phyloP scores from a whole-genome alignment of 2,888 invertebrate species.

The Neoaliturus tenellus region DNA sequence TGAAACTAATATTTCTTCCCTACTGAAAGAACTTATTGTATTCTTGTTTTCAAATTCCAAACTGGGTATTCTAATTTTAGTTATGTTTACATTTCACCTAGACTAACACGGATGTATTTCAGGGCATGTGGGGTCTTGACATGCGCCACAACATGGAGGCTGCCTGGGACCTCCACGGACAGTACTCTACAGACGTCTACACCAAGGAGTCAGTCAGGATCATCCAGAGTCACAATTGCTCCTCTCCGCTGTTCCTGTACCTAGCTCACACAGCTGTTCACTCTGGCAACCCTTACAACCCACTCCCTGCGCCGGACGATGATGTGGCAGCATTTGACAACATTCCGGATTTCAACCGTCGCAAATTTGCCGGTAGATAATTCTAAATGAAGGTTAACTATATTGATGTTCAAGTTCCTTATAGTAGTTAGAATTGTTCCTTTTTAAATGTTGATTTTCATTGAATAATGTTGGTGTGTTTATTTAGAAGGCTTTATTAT shows the following conservation, averaged over 20 bases:
- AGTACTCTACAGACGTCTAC: slow-evolving; percentile 90
- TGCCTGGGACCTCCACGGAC: slow-evolving; percentile 86
- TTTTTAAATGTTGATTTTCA: too few relatives aligned
- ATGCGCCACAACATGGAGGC: slow-evolving; percentile 80
- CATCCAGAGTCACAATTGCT: slow-evolving; percentile 81
- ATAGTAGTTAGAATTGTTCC: too few relatives aligned
- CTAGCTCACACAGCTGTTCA: slow-evolving; percentile 93
- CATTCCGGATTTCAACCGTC: slow-evolving; percentile 82
- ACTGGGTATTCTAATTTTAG: too few relatives aligned
- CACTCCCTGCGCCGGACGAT: slow-evolving; percentile 86
- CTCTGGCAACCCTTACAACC: slow-evolving; percentile 89
- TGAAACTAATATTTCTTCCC: too few relatives aligned
- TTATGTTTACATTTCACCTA: too few relatives aligned
- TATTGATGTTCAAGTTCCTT: too few relatives aligned
- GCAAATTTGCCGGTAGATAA: slow-evolving; percentile 89
- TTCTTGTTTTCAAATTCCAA: too few relatives aligned
- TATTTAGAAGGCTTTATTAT: too few relatives aligned
- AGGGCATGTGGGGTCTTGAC: slow-evolving; percentile 78
- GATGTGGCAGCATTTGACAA: slow-evolving; percentile 80
- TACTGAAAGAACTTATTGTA: too few relatives aligned
- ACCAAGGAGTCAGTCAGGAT: slow-evolving; percentile 85
- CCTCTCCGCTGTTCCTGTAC: slow-evolving; percentile 88
- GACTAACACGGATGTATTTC: background rate
- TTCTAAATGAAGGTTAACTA: too few relatives aligned
- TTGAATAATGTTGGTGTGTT: too few relatives aligned